Evolutionary conservation across 2,888 invertebrate genomes (phyloP).

Genomic region (Empis stercorea): DNA sequence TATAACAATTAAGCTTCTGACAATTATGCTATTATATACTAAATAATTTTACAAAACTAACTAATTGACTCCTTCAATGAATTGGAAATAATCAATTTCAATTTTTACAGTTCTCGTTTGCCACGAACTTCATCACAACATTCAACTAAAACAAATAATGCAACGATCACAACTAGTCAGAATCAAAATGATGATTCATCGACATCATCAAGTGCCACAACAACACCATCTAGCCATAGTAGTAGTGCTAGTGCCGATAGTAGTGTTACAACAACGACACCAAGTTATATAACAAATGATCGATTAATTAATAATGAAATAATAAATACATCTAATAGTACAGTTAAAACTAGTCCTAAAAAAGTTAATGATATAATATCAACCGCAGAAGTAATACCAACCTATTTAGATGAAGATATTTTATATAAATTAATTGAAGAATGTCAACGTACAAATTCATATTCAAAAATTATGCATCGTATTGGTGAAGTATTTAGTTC

Average conservation of each 20-base stretch:
- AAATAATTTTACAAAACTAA: too few relatives aligned
- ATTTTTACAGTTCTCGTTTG: constrained; percentile 9
- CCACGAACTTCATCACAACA: constrained; percentile 8
- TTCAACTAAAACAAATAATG: neutral
- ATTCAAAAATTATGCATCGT: constrained; percentile 59
- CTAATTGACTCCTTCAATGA: too few relatives aligned
- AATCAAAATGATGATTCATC: constrained; percentile 5
- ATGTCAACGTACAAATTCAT: constrained; percentile 54
- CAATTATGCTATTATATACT: too few relatives aligned
- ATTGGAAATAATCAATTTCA: neutral
- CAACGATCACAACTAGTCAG: neutral
- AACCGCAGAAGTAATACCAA: constrained; percentile 12
- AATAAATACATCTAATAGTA: too few relatives aligned
- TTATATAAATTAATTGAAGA: constrained; percentile 61
- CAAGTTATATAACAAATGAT: too few relatives aligned
- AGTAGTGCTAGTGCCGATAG: neutral
- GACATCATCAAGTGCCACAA: neutral
- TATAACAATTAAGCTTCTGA: too few relatives aligned
- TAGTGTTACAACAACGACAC: neutral
- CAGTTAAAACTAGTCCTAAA: too few relatives aligned
- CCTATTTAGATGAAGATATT: constrained; percentile 59
- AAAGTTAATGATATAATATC: neutral
- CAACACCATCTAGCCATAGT: constrained; percentile 5
- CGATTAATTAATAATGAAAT: too few relatives aligned
- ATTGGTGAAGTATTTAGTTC: constrained; percentile 64